These are phyloP conservation scores for Drosophila differens DNA, from an alignment of 2,888 invertebrate species.

Conservation along the genomic window DNA sequence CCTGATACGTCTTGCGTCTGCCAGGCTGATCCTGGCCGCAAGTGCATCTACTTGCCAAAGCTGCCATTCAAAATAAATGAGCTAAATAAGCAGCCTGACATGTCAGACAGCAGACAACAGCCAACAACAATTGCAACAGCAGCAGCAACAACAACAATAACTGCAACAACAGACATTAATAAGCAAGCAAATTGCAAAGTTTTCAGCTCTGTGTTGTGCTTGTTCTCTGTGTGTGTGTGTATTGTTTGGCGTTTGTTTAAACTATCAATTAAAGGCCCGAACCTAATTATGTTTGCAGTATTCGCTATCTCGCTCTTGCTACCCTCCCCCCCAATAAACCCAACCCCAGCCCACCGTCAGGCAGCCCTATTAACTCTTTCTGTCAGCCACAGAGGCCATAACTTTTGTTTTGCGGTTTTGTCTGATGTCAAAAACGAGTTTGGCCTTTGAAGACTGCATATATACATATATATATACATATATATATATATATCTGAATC, in stretches of 20 bases:
- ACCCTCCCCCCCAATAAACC: not conserved
- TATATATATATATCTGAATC: conserved; percentile 6
- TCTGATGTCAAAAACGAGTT: conserved; percentile 41
- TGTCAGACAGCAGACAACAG: conserved; percentile 52
- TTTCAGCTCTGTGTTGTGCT: conserved; percentile 32
- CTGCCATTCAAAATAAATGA: conserved; percentile 83
- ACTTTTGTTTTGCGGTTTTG: conserved; percentile 41
- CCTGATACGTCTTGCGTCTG: conserved; percentile 14
- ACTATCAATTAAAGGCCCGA: conserved; percentile 77
- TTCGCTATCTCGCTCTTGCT: conserved; percentile 14
- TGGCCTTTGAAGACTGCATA: conserved; percentile 22
- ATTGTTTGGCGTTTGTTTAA: conserved; percentile 61
- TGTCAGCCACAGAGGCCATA: conserved; percentile 43
- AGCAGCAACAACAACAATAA: conserved; percentile 18
- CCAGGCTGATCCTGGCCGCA: conserved; percentile 49
- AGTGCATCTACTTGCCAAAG: conserved; percentile 68
- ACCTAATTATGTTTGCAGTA: conserved; percentile 75
- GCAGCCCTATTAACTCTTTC: not conserved
- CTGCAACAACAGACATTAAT: conserved; percentile 58
- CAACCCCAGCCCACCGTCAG: not conserved
- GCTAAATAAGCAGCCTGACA: conserved; percentile 77
- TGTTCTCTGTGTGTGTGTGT: conserved; percentile 13
- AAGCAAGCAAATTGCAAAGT: conserved; percentile 74
- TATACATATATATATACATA: conserved; percentile 2
- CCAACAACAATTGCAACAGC: conserved; percentile 18